Evolutionary conservation across 2,797 vertebrate genomes (phyloP), one percentile per base, ranked within the genome.

Genomic region (Orestias chungarensis): DNA sequence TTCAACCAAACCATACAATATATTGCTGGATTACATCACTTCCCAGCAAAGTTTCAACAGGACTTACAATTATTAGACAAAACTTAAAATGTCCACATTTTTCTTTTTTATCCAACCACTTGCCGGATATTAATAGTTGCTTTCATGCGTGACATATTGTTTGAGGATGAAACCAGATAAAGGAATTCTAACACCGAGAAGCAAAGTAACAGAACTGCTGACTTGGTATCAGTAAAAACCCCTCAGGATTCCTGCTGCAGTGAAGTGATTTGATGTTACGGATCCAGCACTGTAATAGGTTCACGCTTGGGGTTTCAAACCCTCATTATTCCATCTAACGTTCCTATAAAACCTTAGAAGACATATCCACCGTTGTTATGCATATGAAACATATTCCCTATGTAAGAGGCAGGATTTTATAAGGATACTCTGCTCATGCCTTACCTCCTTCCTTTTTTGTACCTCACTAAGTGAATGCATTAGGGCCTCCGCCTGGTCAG

Each of bases 401-500:
- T 46, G 47, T 75, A 68, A 33, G 55, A 52, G 71, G 65, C 46
- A 49, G 50, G 27, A 73, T 66, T 62, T 52, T 3, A 57, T 64
- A 65, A 47, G 20, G 23, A 70, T 8, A 49, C 55, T 69, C 10
- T 1, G 17, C 29, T 75, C 66, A 50, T 77, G 69, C 64, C 55
- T 78, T 72, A 20, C 33, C 61, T 62, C 31, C 29, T 25, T 29
- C 74, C 78, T 84, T 67, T 50, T 46, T 49, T 29, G 6, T 71
- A 71, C 12, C 18, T 47, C 61, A 27, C 55, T 70, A 64, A 12
- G 1, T 33, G 17, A 38, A 78, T 3, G 46, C 62, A 42, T 83
- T 68, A 70, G 71, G 2, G 20, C 12, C 42, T 55, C n/a, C n/a
- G 71, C 80, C 75, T 71, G 80, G 69, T 76, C 46, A 75, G 76